Conservation (phyloP, 1,140 invertebrate genomes). For the Caenorhabditis elegans region DNA sequence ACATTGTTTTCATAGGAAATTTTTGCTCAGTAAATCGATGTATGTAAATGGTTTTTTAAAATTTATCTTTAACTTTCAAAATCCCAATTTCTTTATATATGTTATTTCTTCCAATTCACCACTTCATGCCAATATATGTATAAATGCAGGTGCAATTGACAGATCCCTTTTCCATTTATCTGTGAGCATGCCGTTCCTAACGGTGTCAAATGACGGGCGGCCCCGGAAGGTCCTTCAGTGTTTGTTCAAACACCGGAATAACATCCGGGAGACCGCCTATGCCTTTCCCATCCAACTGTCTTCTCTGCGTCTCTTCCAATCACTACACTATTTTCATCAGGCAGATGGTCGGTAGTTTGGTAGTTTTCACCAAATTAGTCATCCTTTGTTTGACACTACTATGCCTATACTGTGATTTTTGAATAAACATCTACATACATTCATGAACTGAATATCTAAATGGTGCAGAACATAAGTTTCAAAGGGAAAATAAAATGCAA, state of each 20-base stretch:
- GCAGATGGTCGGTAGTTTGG: slow-evolving; percentile 28
- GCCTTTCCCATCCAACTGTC: neutral
- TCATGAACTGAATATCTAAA: no score
- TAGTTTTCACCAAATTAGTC: slow-evolving; percentile 23
- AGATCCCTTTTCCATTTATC: neutral
- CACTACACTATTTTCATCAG: neutral
- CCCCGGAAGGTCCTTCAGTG: slow-evolving; percentile 19
- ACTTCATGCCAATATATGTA: neutral
- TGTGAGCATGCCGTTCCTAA: neutral
- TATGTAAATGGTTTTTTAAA: no score
- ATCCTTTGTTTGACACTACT: slow-evolving; percentile 14
- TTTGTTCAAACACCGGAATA: slow-evolving; percentile 29
- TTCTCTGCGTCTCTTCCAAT: neutral
- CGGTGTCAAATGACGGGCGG: slow-evolving; percentile 18
- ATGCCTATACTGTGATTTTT: slow-evolving; percentile 17
- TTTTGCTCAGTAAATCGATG: no score
- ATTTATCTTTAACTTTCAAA: no score
- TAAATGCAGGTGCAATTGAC: neutral
- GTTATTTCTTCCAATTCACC: neutral
- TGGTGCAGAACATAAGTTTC: neutral
- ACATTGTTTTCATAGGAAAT: no score
- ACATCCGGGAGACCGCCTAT: neutral
- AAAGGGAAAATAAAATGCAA: neutral
- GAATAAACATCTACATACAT: slow-evolving; percentile 25
- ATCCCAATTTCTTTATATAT: no score